Evolutionary conservation across 1,140 invertebrate species (phyloP).

Genomic region (Pinna nobilis): DNA sequence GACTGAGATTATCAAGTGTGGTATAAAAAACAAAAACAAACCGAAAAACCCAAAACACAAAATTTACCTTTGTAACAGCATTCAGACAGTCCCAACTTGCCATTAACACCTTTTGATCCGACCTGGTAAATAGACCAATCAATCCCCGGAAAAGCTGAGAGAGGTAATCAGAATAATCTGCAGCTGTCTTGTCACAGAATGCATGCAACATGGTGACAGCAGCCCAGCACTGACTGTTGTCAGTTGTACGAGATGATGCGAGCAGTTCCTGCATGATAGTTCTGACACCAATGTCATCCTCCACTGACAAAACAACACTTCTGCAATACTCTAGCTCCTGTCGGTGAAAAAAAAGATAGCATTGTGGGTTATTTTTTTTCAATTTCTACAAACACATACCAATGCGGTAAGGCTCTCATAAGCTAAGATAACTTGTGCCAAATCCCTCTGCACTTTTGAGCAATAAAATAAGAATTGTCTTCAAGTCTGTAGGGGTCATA

Average conservation of each 20-base stretch:
- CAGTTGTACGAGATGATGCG: conserved; percentile 39
- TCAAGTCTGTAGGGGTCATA: too few relatives aligned
- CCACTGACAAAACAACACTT: conserved; percentile 90
- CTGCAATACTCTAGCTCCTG: conserved; percentile 94
- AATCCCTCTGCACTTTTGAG: too few relatives aligned
- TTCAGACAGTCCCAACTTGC: conserved; percentile 92
- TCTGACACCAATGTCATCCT: conserved; percentile 87
- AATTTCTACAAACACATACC: neutral
- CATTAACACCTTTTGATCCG: conserved; percentile 87
- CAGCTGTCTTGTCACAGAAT: conserved; percentile 91
- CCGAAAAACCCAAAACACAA: too few relatives aligned
- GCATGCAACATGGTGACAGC: conserved; percentile 91
- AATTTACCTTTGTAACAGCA: conserved; percentile 87
- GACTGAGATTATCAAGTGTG: too few relatives aligned
- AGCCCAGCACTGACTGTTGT: conserved; percentile 76
- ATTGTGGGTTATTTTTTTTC: neutral
- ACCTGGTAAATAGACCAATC: conserved; percentile 89
- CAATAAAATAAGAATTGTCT: too few relatives aligned
- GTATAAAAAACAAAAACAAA: neutral
- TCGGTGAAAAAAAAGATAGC: neutral
- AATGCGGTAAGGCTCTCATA: too few relatives aligned
- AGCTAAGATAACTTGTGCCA: too few relatives aligned
- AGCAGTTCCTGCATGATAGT: conserved; percentile 94
- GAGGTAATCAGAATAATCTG: conserved; percentile 88
- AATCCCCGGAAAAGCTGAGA: conserved; percentile 91